A percentile compares a stretch with the other conserved stretches of the same genome.
These are phyloP conservation scores for Meloidogyne exigua DNA, from an alignment of 1,140 invertebrate genomes.

Conservation along the genomic window DNA sequence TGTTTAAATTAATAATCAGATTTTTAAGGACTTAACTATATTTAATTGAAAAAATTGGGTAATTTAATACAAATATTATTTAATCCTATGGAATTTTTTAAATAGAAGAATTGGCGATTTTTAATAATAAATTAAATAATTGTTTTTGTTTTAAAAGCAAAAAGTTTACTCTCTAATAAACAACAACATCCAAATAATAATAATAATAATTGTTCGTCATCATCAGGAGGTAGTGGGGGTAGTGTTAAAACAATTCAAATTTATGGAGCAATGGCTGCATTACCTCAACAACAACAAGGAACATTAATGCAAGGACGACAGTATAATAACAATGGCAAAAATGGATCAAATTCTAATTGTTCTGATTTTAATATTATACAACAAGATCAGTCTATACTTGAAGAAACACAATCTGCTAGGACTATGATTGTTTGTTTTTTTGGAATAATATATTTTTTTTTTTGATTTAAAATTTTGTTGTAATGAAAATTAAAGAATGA, in stretches of 20 bases:
- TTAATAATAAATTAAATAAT: too few relatives aligned
- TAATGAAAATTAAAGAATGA: too few relatives aligned
- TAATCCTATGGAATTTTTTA: too few relatives aligned
- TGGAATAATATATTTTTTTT: too few relatives aligned
- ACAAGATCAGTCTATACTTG: conserved; percentile 37
- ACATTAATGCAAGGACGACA: not conserved
- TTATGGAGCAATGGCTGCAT: conserved; percentile 52
- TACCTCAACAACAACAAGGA: conserved; percentile 2
- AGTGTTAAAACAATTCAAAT: conserved; percentile 53
- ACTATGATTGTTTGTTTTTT: conserved; percentile 57
- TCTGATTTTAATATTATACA: conserved; percentile 41
- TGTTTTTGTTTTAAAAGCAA: conserved; percentile 21
- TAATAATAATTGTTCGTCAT: conserved; percentile 50
- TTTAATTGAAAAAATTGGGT: too few relatives aligned
- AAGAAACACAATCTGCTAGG: conserved; percentile 60
- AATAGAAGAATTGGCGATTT: too few relatives aligned
- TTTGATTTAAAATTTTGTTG: too few relatives aligned
- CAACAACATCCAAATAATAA: not conserved
- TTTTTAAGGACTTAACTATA: too few relatives aligned
- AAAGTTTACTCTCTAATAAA: conserved; percentile 21
- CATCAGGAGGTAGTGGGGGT: conserved; percentile 30
- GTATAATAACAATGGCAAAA: not conserved
- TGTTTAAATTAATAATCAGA: not conserved
- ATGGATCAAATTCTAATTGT: conserved; percentile 30
- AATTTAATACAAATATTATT: too few relatives aligned